Conservation (phyloP, 2,888 invertebrate species). For the Lithophane leautieri region DNA sequence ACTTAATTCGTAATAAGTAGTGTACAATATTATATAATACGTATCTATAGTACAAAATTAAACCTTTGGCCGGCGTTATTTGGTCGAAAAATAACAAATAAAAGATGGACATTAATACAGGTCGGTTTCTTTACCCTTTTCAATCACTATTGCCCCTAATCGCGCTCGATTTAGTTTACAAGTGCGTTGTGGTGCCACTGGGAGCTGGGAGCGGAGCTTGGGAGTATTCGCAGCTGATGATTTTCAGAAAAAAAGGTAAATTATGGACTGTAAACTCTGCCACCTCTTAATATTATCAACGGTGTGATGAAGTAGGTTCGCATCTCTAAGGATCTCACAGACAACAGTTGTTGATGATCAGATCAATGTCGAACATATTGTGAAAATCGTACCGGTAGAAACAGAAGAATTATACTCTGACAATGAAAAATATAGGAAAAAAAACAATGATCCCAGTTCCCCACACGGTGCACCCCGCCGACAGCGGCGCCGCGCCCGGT, state of each 20-base stretch:
- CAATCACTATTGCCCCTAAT: conserved; percentile 90
- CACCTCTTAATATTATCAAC: background rate
- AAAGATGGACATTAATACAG: conserved; percentile 78
- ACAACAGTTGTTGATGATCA: no score
- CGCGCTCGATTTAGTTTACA: conserved; percentile 84
- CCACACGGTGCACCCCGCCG: conserved; percentile 45
- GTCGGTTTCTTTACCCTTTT: conserved; percentile 86
- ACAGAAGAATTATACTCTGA: no score
- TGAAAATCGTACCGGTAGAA: no score
- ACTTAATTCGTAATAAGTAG: conserved; percentile 66
- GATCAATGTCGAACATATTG: no score
- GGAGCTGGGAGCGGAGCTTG: conserved; percentile 53
- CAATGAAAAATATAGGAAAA: conserved; percentile 8
- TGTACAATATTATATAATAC: conserved; percentile 63
- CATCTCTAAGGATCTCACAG: no score
- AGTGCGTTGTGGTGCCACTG: conserved; percentile 65
- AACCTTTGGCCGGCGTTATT: conserved; percentile 72
- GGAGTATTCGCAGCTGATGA: no score
- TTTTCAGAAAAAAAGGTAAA: background rate
- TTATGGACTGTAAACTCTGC: background rate
- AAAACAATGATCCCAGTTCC: conserved; percentile 2
- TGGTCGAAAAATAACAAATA: conserved; percentile 77
- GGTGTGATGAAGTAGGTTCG: background rate
- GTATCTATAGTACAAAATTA: conserved; percentile 71
- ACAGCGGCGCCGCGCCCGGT: conserved; percentile 61